Evolutionary conservation across 2,797 vertebrate genomes (phyloP).

Genomic region (Sus cebifrons): DNA sequence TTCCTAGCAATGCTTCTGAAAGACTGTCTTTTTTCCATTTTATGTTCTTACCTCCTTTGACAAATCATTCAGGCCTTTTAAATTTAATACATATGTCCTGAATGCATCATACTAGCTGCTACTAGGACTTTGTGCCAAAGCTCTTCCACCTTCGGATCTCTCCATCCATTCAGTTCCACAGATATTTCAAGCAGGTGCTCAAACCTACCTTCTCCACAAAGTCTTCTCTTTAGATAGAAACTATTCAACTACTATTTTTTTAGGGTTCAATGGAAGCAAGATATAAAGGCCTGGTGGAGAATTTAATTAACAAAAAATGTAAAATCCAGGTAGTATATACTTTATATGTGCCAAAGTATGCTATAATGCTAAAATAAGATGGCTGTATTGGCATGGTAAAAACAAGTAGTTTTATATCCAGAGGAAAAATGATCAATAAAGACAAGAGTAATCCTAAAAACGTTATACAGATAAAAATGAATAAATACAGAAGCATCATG

Average conservation of each 20-base stretch:
- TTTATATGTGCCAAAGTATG: background rate
- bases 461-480: background rate
- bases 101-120: background rate
- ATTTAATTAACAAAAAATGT: background rate
- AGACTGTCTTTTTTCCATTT: too few species aligned
- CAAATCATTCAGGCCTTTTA: background rate
- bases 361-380: background rate
- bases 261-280: slow-evolving; percentile 15
- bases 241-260: background rate
- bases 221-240: slow-evolving; percentile 36
- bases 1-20: too few species aligned
- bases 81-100: background rate
- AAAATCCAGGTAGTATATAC: background rate
- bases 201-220: background rate
- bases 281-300: slow-evolving; percentile 1
- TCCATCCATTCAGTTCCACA: background rate
- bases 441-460: background rate
- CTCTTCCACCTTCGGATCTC: background rate
- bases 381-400: background rate
- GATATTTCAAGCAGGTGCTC: background rate
- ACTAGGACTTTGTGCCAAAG: background rate
- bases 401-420: background rate
- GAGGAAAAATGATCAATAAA: slow-evolving; percentile 21
- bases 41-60: too few species aligned
- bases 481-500: background rate